Evolutionary conservation across 2,888 invertebrate genomes (phyloP).

Genomic region (Catonia carolina): DNA sequence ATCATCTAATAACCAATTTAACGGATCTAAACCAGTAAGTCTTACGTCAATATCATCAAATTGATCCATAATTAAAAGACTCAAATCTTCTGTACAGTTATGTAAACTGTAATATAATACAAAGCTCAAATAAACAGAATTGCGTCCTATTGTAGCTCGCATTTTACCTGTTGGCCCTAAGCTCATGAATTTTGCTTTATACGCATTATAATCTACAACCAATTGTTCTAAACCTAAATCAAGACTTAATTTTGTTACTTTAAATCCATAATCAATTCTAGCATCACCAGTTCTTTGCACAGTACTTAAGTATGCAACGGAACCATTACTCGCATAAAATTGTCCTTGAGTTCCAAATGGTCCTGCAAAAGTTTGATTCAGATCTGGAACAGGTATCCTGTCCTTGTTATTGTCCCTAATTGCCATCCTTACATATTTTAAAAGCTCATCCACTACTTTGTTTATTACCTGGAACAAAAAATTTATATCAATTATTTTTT

Average conservation of each 20-base stretch:
- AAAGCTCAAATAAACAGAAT: background rate
- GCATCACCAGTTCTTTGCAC: constrained; percentile 1
- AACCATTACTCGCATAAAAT: background rate
- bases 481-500: no score
- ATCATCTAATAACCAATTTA: constrained; percentile 3
- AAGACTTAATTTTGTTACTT: background rate
- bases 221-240: background rate
- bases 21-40: background rate
- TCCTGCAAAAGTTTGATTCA: background rate
- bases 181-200: background rate
- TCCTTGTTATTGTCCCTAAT: background rate
- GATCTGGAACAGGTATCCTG: background rate
- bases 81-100: constrained; percentile 1
- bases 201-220: background rate
- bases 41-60: background rate
- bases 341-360: background rate
- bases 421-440: background rate
- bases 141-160: background rate
- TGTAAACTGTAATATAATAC: background rate
- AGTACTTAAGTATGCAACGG: background rate
- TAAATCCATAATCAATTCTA: background rate
- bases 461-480: constrained; percentile 5
- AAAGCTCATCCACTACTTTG: background rate
- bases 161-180: background rate
- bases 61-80: background rate